A percentile compares a stretch with the other conserved stretches of the same genome.
Evolutionary conservation across 2,888 invertebrate genomes (phyloP).

Genomic region (Trachelus tabidus): DNA sequence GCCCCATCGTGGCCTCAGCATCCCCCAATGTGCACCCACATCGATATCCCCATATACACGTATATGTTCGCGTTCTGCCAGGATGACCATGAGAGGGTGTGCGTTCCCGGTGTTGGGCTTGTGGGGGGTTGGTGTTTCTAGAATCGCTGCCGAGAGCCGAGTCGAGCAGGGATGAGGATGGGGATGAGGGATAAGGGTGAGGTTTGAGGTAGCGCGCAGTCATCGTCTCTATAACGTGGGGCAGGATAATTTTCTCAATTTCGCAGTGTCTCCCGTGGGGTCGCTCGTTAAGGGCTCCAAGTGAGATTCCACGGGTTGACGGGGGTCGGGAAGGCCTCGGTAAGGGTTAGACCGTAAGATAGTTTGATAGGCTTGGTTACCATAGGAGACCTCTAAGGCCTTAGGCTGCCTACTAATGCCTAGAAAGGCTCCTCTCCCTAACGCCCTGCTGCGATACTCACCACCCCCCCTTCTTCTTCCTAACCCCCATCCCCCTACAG

Average conservation of each 20-base stretch:
- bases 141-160: neutral
- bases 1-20: slow-evolving; percentile 4
- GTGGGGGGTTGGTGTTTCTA: neutral
- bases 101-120: neutral
- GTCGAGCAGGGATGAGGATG: neutral
- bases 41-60: neutral
- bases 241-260: slow-evolving; percentile 66
- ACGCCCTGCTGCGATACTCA: slow-evolving; percentile 14
- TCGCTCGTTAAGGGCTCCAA: slow-evolving; percentile 64
- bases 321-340: slow-evolving; percentile 32
- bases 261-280: slow-evolving; percentile 63
- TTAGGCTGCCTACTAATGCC: slow-evolving; percentile 57
- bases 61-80: neutral
- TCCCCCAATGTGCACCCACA: slow-evolving; percentile 11
- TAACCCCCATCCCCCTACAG: neutral
- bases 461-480: neutral
- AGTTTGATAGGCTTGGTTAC: slow-evolving; percentile 67
- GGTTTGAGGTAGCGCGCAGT: slow-evolving; percentile 34
- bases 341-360: slow-evolving; percentile 59
- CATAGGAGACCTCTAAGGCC: slow-evolving; percentile 60
- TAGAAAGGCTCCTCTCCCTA: slow-evolving; percentile 46
- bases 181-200: neutral
- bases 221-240: slow-evolving; percentile 56
- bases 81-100: neutral
- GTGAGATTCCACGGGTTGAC: slow-evolving; percentile 62